phyloP scores from a whole-genome alignment of 2,888 invertebrate genomes.

The Ischnura elegans region DNA sequence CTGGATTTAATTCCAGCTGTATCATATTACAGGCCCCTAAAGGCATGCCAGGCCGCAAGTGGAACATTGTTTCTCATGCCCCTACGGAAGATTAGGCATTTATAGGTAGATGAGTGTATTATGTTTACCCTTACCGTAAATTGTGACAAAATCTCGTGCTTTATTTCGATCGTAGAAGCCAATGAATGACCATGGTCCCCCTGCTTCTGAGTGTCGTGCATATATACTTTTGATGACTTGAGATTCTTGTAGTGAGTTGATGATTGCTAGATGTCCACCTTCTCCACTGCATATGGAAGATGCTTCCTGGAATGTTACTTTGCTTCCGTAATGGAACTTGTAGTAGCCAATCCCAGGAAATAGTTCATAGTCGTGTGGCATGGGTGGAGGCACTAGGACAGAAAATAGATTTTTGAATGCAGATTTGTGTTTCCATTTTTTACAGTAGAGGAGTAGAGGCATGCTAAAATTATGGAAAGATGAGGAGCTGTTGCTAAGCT shows the following conservation, averaged over 20 bases:
- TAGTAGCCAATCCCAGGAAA: slow-evolving; percentile 33
- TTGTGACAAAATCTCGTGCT: slow-evolving; percentile 6
- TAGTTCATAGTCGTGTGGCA: slow-evolving; percentile 12
- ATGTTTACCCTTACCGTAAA: background rate
- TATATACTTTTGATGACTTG: slow-evolving; percentile 9
- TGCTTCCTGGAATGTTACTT: slow-evolving; percentile 17
- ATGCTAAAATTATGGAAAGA: too few species aligned
- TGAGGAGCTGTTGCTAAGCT: too few species aligned
- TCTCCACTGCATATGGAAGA: background rate
- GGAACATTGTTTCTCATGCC: background rate
- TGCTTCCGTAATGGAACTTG: slow-evolving; percentile 20
- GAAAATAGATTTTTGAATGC: too few species aligned
- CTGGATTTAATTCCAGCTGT: too few species aligned
- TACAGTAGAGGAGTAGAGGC: too few species aligned
- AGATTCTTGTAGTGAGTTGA: slow-evolving; percentile 6
- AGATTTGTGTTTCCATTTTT: too few species aligned
- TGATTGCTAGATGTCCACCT: slow-evolving; percentile 28
- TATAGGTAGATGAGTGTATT: background rate
- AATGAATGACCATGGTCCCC: slow-evolving; percentile 14
- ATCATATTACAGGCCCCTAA: too few species aligned
- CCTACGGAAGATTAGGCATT: background rate
- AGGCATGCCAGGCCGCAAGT: too few species aligned
- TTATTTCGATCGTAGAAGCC: slow-evolving; percentile 27
- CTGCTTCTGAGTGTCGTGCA: background rate
- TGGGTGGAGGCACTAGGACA: background rate